These are phyloP conservation scores for Lophura nycthemera DNA, from an alignment of 2,113 vertebrate species.

Conservation along the genomic window DNA sequence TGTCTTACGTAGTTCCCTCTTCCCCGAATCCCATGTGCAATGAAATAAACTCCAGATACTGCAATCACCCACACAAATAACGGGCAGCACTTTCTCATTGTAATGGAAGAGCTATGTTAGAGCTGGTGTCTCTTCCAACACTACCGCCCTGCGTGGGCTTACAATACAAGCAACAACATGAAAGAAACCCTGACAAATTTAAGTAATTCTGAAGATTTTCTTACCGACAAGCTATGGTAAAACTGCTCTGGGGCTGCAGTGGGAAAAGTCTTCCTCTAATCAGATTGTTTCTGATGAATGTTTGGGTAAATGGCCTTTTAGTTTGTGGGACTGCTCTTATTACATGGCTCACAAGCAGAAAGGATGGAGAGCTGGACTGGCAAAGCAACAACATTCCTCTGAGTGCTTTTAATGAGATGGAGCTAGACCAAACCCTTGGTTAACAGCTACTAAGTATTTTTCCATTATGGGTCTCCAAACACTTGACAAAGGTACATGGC, in stretches of 20 bases:
- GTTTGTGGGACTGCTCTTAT: background rate
- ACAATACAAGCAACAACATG: background rate
- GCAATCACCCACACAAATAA: background rate
- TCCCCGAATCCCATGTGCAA: background rate
- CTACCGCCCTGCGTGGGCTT: background rate
- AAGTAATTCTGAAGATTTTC: constrained; percentile 30
- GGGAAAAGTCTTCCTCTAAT: constrained; percentile 37
- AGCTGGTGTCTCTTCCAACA: background rate
- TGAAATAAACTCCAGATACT: background rate
- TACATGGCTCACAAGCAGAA: background rate
- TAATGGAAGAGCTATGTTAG: background rate
- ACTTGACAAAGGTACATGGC: background rate
- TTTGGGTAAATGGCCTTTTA: constrained; percentile 29
- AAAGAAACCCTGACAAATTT: background rate
- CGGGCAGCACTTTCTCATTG: background rate
- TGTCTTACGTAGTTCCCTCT: background rate
- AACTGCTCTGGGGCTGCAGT: constrained; percentile 3
- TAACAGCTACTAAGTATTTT: constrained; percentile 44
- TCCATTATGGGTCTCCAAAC: constrained; percentile 31
- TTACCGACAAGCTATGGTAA: constrained; percentile 1
- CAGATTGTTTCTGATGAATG: constrained; percentile 13
- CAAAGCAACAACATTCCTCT: constrained; percentile 16
- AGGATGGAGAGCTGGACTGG: background rate
- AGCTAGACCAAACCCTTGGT: constrained; percentile 7
- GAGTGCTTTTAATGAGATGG: constrained; percentile 26